Base-by-base conservation (phyloP, 2,113 vertebrate genomes). In the Trochalopteron elliotii region DNA sequence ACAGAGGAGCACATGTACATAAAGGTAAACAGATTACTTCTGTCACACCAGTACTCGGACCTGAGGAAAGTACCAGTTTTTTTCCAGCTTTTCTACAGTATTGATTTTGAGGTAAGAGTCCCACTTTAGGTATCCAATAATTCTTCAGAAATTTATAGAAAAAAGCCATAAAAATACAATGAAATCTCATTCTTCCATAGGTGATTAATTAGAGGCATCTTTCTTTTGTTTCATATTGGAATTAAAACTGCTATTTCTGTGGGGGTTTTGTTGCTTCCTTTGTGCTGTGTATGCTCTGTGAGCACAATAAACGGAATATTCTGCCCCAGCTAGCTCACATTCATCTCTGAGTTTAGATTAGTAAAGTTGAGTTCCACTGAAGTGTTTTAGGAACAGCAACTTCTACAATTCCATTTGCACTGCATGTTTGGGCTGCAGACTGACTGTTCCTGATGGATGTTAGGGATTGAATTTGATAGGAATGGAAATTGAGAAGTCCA, bases 1-100 rank as follows among this genome's bases (percentile, higher is more conserved):
- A 49, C 96, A 99, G 99, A 99, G 98, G 99, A 99, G 49, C 98
- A 99, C 97, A 99, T 99, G 99, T 99, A 99, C 79, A 64, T 99
- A 95, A 98, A 98, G 91, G 63, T 99, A 33, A 99, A 98, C 97
- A 98, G 96, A 86, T 99, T 99, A 88, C 98, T 99, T 93, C 97
- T 99, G 83, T 98, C 99, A 10, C 99, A 99, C 16, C 98, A 99
- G 76, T 98, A 98, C 93, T 90, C 99, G 98, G 98, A 99, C 84
- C 96, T 99, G 96, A 98, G 93, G 96, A 98, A 99, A 94, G 98
- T 99, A 53, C 99, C 99, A 2, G 99, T 98, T 37, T 99, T 99
- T 98, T 99, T 98, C 97, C 99, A 98, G 92, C 97, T 99, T 69
- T 99, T 99, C 96, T 99, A 98, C 95, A 99, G 99, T 96, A 99